These are phyloP conservation scores for Tanypteryx hageni DNA, from an alignment of 2,888 invertebrate species.

Conservation along the genomic window DNA sequence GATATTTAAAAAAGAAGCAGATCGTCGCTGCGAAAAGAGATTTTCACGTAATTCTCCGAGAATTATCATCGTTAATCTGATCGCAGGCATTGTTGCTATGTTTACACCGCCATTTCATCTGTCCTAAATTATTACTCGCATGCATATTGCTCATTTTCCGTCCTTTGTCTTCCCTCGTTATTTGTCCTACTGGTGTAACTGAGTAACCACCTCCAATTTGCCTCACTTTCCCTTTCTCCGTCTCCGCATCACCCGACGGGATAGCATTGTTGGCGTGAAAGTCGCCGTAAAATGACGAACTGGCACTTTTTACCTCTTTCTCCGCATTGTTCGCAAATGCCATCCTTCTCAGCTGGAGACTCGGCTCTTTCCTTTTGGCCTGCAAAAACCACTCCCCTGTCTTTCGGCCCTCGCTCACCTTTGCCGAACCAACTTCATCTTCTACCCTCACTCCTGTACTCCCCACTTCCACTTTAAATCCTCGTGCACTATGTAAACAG, in stretches of 20 bases:
- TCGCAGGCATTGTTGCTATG: too few species aligned
- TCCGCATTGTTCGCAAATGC: background rate
- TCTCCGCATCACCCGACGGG: background rate
- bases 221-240: background rate
- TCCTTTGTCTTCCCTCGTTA: background rate
- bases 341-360: conserved; percentile 29
- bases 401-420: background rate
- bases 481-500: conserved; percentile 41
- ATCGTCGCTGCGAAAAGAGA: too few species aligned
- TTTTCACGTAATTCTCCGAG: too few species aligned
- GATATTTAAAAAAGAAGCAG: too few species aligned
- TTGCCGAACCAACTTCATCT: background rate
- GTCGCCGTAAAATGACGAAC: conserved; percentile 45
- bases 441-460: background rate
- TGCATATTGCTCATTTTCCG: too few species aligned
- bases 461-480: background rate
- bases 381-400: background rate
- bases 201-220: background rate
- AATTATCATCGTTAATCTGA: too few species aligned
- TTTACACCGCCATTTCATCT: background rate
- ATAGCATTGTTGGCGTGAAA: conserved; percentile 19
- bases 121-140: background rate
- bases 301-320: conserved; percentile 22
- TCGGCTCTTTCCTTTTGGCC: background rate
- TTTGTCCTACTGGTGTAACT: background rate